phyloP scores from a whole-genome alignment of 2,113 vertebrate genomes.

The Pseudopodoces humilis region DNA sequence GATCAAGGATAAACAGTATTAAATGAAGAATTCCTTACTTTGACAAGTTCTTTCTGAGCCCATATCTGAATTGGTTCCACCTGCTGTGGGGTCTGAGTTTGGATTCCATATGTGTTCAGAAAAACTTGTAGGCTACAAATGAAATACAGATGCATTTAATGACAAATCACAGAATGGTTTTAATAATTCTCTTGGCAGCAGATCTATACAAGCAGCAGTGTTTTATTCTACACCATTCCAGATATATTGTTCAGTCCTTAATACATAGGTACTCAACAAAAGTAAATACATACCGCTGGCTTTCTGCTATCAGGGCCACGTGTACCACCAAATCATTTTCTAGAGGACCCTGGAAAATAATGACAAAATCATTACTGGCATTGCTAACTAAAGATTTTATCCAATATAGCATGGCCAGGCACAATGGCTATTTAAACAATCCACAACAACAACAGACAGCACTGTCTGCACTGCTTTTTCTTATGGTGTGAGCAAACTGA shows the following conservation, averaged over 20 bases:
- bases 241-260: neutral
- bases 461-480: neutral
- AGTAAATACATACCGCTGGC: constrained; percentile 86
- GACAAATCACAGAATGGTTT: neutral
- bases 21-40: constrained; percentile 77
- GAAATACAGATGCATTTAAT: neutral
- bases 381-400: neutral
- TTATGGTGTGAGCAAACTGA: neutral
- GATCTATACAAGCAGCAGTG: neutral
- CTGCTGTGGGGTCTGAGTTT: constrained; percentile 96
- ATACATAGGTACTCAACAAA: neutral
- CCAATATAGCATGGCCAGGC: neutral
- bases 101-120: constrained; percentile 96
- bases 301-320: constrained; percentile 93
- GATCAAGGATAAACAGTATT: neutral
- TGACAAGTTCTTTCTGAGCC: constrained; percentile 96
- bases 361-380: neutral
- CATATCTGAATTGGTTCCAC: constrained; percentile 99
- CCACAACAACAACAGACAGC: neutral
- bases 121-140: constrained; percentile 91
- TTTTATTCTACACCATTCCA: neutral
- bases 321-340: constrained; percentile 95
- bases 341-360: constrained; percentile 87
- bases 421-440: neutral
- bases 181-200: neutral